Base-by-base conservation (phyloP, 2,797 vertebrate genomes). In the Loris lydekkerianus region DNA sequence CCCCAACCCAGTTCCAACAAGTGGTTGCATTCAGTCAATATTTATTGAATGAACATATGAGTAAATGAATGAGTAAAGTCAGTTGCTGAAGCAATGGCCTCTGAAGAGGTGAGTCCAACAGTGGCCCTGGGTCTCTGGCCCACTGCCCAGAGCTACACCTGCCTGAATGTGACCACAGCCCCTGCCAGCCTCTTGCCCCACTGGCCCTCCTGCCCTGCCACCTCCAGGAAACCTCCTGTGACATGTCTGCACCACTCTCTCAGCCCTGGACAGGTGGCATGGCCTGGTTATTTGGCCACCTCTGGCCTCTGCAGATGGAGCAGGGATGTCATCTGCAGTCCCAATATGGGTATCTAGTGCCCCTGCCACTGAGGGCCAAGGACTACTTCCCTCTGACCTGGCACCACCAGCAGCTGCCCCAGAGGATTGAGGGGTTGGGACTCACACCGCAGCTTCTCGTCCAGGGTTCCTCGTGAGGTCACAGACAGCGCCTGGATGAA, bases 401-500 rank as follows among this genome's bases (percentile, higher is more conserved):
- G 31, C 56, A 8, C 63, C 0, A 0, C 63, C 9, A 1, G 31
- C 0, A 1, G 73, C 82, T 25, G 37, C 82, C 83, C 27, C 9
- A 7, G 0, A 0, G 10, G n/a, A 10, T 23, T 3, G 3, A 23
- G 14, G n/a, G 17, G 14, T 4, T 4, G 0, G 20, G 84, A 98
- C 99, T 99, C 98, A 99, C 99, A 99, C 98, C 99, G 98, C 96
- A 99, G 98, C 98, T 99, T 99, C 98, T 99, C 99, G 4, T 99
- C 99, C 98, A 99, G 98, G 0, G 99, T 99, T 14, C 99, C 99
- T 70, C 99, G 98, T 6, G 99, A 99, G 91, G 99, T 99, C 97
- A 99, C 99, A 0, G 99, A 99, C 98, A 99, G 98, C 0, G 99
- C 99, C 98, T 99, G 99, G 98, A 99, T 99, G 98, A 99, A 99